Base-by-base conservation (phyloP, 1,140 invertebrate genomes). In the Aphaenogaster ashmeadi region DNA sequence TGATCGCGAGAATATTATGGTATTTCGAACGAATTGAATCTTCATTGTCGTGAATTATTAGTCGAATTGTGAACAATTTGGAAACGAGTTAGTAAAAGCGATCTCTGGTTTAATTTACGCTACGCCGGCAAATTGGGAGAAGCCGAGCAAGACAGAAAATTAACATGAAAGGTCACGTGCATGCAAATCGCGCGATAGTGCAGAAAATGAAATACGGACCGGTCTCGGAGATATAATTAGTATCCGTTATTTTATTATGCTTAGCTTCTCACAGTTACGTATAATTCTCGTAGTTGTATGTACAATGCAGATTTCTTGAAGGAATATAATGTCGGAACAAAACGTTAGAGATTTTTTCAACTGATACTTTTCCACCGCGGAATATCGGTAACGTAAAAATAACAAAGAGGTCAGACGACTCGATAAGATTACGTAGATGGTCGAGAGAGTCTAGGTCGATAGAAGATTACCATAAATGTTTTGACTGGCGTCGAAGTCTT, bases 151-250 rank as follows among this genome's bases (percentile, higher is more conserved):
- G 80, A 84, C 54, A 33, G 71, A 72, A 84, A 84, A 84, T 84
- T 84, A 84, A 84, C 54, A 75, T 84, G 80, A 84, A 84, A 50
- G 80, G 67, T 84, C 80, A 84, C 80, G 80, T 62, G 69, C 13
- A 84, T 84, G 80, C 80, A 84, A 84, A 84, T 84, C 54, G 41
- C 54, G 54, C 80, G 80, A 84, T 84, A 84, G 69, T 15, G 56
- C 21, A 62, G 80, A 84, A 75, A 75, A 74, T 84, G 69, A 84
- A 74, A 75, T 60, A 75, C 36, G 69, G 58, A 1, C 13, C 27
- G 41, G 69, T 58, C n/a, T 9, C 47, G 56, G 33, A 41, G 62
- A 38, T 67, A 44, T 75, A 75, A 74, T 84, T 84, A 74, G 27
- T 50, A 60, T 74, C 41, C 38, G 52, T 83, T 71, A 75, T 84